These are phyloP conservation scores for Drosophila pectinifera DNA, from an alignment of 1,140 invertebrate genomes.

Conservation along the genomic window DNA sequence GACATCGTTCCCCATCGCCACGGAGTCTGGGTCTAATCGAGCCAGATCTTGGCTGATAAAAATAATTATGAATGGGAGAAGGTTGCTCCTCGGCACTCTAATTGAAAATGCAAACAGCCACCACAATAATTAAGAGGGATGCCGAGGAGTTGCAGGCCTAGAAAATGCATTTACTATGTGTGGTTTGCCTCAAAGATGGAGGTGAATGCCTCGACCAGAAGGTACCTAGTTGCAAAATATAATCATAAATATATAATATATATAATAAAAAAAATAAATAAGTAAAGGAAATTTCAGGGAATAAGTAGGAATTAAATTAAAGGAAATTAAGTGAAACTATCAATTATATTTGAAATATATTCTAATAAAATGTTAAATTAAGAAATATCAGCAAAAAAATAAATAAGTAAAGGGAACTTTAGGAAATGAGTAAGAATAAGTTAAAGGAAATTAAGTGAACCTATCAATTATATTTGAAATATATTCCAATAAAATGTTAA, in stretches of 20 bases:
- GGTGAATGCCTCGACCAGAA: not conserved
- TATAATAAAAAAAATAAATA: not conserved
- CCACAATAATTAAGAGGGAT: slow-evolving; percentile 26
- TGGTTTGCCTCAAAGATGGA: not conserved
- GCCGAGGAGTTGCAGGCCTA: not conserved
- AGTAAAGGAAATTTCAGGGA: too few species aligned
- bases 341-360: too few species aligned
- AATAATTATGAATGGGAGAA: slow-evolving; percentile 77
- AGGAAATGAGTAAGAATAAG: too few species aligned
- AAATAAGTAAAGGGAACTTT: too few species aligned
- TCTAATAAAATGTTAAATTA: too few species aligned
- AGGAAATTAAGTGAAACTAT: too few species aligned
- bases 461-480: too few species aligned
- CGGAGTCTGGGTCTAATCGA: slow-evolving; percentile 57
- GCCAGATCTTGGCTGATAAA: slow-evolving; percentile 76
- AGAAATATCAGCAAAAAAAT: too few species aligned
- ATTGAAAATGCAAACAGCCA: slow-evolving; percentile 79
- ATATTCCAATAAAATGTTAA: too few species aligned
- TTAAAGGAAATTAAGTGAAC: too few species aligned
- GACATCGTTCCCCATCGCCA: slow-evolving; percentile 70
- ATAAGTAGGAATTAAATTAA: too few species aligned
- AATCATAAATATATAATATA: not conserved
- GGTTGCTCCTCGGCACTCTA: slow-evolving; percentile 41
- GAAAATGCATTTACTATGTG: slow-evolving; percentile 13
- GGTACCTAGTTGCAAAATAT: not conserved